These are phyloP conservation scores for Recurvirostra avosetta DNA, from an alignment of 2,113 vertebrate genomes.

Conservation along the genomic window DNA sequence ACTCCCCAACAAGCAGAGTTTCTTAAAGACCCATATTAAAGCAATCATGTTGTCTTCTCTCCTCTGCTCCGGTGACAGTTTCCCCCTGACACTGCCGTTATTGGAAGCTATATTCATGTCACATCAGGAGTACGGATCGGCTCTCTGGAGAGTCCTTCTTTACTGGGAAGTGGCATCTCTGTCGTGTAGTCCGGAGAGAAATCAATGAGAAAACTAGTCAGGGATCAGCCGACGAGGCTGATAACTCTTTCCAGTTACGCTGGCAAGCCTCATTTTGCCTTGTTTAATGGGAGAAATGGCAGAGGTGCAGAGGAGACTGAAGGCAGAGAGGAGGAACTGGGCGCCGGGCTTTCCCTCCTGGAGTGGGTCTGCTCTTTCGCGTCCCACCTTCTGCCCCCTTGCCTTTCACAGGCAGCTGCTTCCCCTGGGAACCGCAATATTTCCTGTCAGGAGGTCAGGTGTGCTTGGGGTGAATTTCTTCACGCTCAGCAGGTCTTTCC, in stretches of 20 bases:
- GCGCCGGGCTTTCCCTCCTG: background rate
- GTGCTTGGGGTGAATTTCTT: background rate
- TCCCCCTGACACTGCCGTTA: background rate
- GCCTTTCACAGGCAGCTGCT: background rate
- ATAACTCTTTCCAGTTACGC: background rate
- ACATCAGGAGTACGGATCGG: background rate
- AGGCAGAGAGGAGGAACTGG: rapidly evolving
- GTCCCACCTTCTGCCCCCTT: background rate
- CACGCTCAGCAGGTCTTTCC: background rate
- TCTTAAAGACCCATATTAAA: background rate
- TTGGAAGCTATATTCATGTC: background rate
- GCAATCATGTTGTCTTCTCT: constrained; percentile 12
- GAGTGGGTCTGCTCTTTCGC: background rate
- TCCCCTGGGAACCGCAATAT: background rate
- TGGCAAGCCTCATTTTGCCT: rapidly evolving
- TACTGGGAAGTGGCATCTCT: constrained; percentile 21
- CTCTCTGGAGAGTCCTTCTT: constrained; percentile 36
- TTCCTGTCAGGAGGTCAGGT: background rate
- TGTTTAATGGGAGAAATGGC: background rate
- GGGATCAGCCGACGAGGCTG: background rate
- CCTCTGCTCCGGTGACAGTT: background rate
- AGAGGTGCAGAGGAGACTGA: background rate
- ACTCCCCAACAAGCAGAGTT: background rate
- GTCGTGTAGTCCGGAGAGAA: background rate
- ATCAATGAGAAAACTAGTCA: background rate